phyloP scores from a whole-genome alignment of 1,140 invertebrate genomes.

The Tenebrio molitor region DNA sequence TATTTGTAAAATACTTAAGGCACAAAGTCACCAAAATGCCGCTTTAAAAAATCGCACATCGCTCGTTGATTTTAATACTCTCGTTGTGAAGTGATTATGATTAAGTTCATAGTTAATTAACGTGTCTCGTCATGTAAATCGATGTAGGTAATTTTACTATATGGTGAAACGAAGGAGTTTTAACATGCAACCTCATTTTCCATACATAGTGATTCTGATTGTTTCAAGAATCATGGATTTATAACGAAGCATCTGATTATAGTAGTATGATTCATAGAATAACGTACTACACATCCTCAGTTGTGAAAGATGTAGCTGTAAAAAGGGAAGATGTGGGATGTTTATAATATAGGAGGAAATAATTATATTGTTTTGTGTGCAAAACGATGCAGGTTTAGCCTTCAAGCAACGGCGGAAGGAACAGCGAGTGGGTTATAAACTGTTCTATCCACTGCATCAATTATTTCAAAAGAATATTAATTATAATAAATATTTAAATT shows the following conservation, averaged over 20 bases:
- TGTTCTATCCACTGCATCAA: conserved; percentile 7
- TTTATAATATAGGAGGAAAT: conserved; percentile 34
- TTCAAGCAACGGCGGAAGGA: conserved; percentile 38
- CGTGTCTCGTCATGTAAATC: not conserved
- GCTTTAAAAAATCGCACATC: too few species aligned
- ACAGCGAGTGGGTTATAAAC: conserved; percentile 12
- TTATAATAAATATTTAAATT: too few species aligned
- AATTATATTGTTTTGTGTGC: conserved; percentile 30
- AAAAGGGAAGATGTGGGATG: conserved; percentile 32
- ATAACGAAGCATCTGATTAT: conserved; percentile 48
- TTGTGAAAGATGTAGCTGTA: conserved; percentile 30
- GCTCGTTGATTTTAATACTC: too few species aligned
- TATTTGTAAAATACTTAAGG: too few species aligned
- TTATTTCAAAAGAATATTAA: not conserved
- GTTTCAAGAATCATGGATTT: conserved; percentile 42
- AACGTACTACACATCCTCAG: conserved; percentile 33
- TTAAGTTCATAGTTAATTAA: not conserved
- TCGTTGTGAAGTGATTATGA: not conserved
- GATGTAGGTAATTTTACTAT: conserved; percentile 13
- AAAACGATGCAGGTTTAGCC: conserved; percentile 28
- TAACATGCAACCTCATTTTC: conserved; percentile 46
- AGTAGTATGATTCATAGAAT: conserved; percentile 45
- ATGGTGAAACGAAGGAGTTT: conserved; percentile 38
- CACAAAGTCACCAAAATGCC: too few species aligned
- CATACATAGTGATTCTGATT: conserved; percentile 46